Conservation (phyloP, 1,140 invertebrate species). For the Lerema accius region DNA sequence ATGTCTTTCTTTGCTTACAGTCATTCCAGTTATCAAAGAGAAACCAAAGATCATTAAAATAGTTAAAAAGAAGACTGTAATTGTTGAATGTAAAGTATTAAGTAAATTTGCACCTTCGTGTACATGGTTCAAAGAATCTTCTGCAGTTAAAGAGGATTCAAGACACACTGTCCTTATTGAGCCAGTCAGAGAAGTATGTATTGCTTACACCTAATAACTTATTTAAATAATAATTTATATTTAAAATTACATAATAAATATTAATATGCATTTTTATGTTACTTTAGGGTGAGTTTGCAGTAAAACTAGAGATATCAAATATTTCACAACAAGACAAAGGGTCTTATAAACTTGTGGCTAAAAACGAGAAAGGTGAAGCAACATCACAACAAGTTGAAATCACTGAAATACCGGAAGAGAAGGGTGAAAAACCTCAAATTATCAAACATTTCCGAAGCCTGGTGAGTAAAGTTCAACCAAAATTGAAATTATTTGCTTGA, state of each 20-base stretch:
- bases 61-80: conserved; percentile 93
- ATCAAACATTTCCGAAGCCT: conserved; percentile 88
- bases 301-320: conserved; percentile 94
- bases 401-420: conserved; percentile 90
- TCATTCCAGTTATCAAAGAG: conserved; percentile 96
- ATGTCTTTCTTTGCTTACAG: conserved; percentile 79
- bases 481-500: too few species aligned
- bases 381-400: conserved; percentile 95
- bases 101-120: conserved; percentile 94
- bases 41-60: conserved; percentile 95
- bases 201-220: too few species aligned
- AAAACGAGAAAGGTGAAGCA: conserved; percentile 96
- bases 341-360: conserved; percentile 94
- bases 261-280: conserved; percentile 29
- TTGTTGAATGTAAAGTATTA: conserved; percentile 94
- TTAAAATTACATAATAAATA: too few species aligned
- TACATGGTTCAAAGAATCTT: conserved; percentile 94
- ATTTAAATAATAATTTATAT: too few species aligned
- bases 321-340: conserved; percentile 92
- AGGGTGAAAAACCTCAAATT: conserved; percentile 88
- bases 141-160: conserved; percentile 89
- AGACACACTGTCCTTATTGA: conserved; percentile 90
- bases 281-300: conserved; percentile 90
- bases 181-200: conserved; percentile 88
- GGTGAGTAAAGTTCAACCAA: conserved; percentile 80